phyloP scores from a whole-genome alignment of 2,113 vertebrate genomes.

The Semnopithecus entellus region DNA sequence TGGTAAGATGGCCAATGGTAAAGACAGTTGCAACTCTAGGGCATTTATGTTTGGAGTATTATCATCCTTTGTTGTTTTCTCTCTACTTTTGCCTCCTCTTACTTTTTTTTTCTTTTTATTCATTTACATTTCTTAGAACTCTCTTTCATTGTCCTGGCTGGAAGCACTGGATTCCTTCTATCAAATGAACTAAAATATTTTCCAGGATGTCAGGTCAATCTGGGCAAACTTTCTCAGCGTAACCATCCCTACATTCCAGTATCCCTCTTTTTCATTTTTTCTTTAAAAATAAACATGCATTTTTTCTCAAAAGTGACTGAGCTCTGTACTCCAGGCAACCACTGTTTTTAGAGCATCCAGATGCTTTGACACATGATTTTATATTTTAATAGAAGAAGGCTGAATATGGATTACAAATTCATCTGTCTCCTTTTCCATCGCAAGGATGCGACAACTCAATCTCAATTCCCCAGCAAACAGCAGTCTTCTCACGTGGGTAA shows the following conservation, averaged over 20 bases:
- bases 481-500: neutral
- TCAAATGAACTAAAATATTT: neutral
- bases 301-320: neutral
- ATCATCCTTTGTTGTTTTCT: neutral
- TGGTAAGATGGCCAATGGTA: neutral
- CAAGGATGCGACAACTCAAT: neutral
- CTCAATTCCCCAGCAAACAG: neutral
- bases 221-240: neutral
- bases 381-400: constrained; percentile 5
- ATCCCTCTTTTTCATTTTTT: constrained; percentile 7
- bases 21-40: neutral
- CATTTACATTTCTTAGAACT: constrained; percentile 2
- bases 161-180: neutral
- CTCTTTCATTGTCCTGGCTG: neutral
- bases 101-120: neutral
- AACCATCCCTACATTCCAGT: neutral
- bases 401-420: neutral
- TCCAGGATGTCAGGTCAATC: neutral
- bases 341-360: neutral
- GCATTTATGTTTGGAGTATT: neutral
- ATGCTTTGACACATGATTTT: neutral
- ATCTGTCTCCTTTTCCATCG: neutral
- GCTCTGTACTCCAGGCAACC: neutral
- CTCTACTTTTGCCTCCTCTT: neutral
- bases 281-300: neutral